These are phyloP conservation scores for Drosophila algonquin DNA, from an alignment of 2,888 invertebrate species.

Conservation along the genomic window DNA sequence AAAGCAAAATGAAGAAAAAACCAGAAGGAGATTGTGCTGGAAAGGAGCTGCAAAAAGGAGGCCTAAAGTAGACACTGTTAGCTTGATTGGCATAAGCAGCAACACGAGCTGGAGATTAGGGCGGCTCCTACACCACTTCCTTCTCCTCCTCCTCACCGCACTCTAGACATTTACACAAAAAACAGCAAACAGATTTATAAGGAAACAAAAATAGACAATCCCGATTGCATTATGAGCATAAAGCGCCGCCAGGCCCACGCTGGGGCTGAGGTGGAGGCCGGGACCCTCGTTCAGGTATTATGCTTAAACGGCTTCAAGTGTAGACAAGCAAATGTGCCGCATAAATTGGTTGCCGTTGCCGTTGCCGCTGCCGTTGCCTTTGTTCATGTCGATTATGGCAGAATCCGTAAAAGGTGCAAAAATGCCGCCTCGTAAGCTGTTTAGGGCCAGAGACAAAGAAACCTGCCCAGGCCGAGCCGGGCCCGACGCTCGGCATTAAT, in stretches of 20 bases:
- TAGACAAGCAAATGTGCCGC: slow-evolving; percentile 62
- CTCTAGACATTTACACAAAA: slow-evolving; percentile 25
- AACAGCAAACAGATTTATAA: slow-evolving; percentile 53
- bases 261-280: background rate
- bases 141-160: too few species aligned
- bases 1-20: slow-evolving; percentile 4
- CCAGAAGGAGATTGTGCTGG: background rate
- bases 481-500: slow-evolving; percentile 70
- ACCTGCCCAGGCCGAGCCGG: background rate
- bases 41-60: background rate
- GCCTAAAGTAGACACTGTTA: slow-evolving; percentile 12
- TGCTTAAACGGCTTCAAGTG: slow-evolving; percentile 58
- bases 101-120: slow-evolving; percentile 60
- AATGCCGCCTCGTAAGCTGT: slow-evolving; percentile 60
- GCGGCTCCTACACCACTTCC: background rate
- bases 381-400: slow-evolving; percentile 65
- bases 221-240: slow-evolving; percentile 47
- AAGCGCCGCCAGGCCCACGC: slow-evolving; percentile 25
- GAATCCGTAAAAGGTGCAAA: slow-evolving; percentile 74
- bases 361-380: too few species aligned
- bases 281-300: slow-evolving; percentile 55
- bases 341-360: slow-evolving; percentile 57
- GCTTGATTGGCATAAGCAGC: slow-evolving; percentile 46
- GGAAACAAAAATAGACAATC: slow-evolving; percentile 42
- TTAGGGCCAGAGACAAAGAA: slow-evolving; percentile 43